Conservation (phyloP, 2,888 invertebrate species). For the Dryocosmus kuriphilus region DNA sequence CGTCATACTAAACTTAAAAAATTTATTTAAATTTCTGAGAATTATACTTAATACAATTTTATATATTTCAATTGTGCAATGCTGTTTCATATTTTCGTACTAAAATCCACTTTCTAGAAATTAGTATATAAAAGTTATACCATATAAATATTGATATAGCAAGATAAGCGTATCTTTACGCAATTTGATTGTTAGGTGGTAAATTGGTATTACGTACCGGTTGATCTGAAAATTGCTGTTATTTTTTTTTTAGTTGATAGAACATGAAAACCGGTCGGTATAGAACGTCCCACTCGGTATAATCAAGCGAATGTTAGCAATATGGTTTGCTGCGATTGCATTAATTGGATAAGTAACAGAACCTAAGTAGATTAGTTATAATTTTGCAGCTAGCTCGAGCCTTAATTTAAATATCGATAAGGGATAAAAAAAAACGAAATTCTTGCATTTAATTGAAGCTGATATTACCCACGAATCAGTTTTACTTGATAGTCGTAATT, state of each 20-base stretch:
- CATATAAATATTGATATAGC: not conserved
- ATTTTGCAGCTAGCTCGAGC: conserved; percentile 12
- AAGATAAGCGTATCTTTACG: not conserved
- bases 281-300: conserved; percentile 21
- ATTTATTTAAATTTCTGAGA: not conserved
- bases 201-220: conserved; percentile 9
- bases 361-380: conserved; percentile 15
- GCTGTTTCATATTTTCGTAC: not conserved
- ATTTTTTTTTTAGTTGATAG: conserved; percentile 9
- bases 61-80: not conserved
- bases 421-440: conserved; percentile 12
- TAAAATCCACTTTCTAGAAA: not conserved
- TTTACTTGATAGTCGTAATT: conserved; percentile 23
- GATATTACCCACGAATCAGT: not conserved
- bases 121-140: not conserved
- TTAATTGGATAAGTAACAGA: conserved; percentile 28
- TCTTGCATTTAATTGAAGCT: conserved; percentile 15
- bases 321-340: conserved; percentile 4
- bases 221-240: conserved; percentile 15
- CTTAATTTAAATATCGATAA: conserved; percentile 26
- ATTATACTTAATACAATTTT: not conserved
- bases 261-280: conserved; percentile 20
- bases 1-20: not conserved
- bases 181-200: conserved; percentile 8
- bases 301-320: conserved; percentile 16